phyloP scores from a whole-genome alignment of 2,888 invertebrate genomes.

The Cyrtodaria siliqua region DNA sequence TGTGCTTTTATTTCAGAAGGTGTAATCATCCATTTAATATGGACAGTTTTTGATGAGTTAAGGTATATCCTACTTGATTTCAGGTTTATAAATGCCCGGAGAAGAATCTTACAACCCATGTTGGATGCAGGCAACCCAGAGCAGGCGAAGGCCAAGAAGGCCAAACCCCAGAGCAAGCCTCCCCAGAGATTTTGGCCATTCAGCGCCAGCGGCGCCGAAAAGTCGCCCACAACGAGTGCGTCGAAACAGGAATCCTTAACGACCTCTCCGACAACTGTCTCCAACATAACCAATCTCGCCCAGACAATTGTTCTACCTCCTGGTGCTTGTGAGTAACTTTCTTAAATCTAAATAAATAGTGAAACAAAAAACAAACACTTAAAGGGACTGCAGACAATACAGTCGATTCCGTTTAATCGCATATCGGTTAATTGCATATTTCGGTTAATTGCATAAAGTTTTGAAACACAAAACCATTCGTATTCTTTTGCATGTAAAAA shows the following conservation, averaged over 20 bases:
- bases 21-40: too few relatives aligned
- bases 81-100: conserved; percentile 94
- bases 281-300: neutral
- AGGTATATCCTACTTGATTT: too few relatives aligned
- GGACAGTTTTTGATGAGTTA: too few relatives aligned
- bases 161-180: conserved; percentile 87
- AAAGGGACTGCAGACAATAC: too few relatives aligned
- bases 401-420: too few relatives aligned
- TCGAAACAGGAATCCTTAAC: neutral
- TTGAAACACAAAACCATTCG: too few relatives aligned
- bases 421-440: too few relatives aligned
- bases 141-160: conserved; percentile 85
- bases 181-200: conserved; percentile 91
- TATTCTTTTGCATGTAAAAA: too few relatives aligned
- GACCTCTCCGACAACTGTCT: conserved; percentile 22
- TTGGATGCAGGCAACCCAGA: conserved; percentile 89
- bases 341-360: too few relatives aligned
- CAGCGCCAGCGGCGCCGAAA: conserved; percentile 88
- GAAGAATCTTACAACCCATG: conserved; percentile 97
- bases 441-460: too few relatives aligned
- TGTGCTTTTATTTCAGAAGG: too few relatives aligned
- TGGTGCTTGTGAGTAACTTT: conserved; percentile 46
- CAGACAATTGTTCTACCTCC: conserved; percentile 55
- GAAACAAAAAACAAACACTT: too few relatives aligned
- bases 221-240: conserved; percentile 56